phyloP scores from a whole-genome alignment of 2,113 vertebrate species.

The Scomber colias region DNA sequence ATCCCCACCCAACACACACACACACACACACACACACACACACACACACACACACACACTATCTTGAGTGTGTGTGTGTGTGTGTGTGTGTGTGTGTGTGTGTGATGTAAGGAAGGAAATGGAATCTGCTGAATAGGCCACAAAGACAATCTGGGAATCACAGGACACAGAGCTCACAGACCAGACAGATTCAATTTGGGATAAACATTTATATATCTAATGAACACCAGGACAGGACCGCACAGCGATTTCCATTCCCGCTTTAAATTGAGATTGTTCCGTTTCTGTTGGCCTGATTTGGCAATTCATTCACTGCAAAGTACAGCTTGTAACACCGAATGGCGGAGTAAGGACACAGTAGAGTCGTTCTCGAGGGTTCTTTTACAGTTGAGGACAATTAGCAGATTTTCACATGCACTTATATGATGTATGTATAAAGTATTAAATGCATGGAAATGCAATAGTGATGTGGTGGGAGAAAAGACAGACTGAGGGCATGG shows the following conservation, averaged over 20 bases:
- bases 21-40: background rate
- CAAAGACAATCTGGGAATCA: conserved; percentile 12
- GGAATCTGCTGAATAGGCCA: conserved; percentile 54
- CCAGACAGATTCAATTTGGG: conserved; percentile 31
- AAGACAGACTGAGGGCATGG: conserved; percentile 9
- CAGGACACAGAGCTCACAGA: conserved; percentile 28
- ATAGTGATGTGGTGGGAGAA: background rate
- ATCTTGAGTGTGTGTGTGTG: background rate
- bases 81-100: background rate
- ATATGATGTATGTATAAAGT: too few relatives aligned
- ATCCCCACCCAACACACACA: background rate
- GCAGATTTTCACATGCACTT: background rate
- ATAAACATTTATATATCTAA: conserved; percentile 45
- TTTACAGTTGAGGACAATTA: conserved; percentile 6
- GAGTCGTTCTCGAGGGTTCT: background rate
- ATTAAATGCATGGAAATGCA: too few relatives aligned
- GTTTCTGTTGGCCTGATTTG: background rate
- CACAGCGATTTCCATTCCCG: background rate
- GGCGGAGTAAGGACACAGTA: conserved; percentile 2
- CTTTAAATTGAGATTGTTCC: background rate
- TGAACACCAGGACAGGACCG: background rate
- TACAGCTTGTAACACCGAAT: background rate
- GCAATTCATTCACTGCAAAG: background rate
- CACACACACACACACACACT: background rate
- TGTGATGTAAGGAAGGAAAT: conserved; percentile 27